These are phyloP conservation scores for Resseliella maxima DNA, from an alignment of 2,888 invertebrate genomes.

Conservation along the genomic window DNA sequence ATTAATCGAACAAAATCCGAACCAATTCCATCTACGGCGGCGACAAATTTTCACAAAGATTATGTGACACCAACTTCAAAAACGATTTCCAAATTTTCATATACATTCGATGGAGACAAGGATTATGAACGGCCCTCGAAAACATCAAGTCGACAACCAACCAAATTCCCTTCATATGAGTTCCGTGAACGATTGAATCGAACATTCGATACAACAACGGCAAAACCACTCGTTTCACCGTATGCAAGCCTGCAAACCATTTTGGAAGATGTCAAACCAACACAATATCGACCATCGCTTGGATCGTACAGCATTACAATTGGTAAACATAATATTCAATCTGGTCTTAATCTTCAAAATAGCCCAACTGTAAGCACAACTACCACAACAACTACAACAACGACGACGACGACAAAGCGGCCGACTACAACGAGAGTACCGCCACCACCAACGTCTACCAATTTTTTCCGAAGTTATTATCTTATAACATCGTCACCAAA, in stretches of 20 bases:
- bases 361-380: conserved; percentile 60
- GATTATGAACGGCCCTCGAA: conserved; percentile 54
- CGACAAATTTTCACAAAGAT: background rate
- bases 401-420: background rate
- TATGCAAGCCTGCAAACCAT: conserved; percentile 70
- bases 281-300: conserved; percentile 58
- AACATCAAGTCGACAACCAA: conserved; percentile 60
- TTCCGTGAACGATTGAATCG: conserved; percentile 66
- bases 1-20: conserved; percentile 6
- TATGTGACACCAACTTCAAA: background rate
- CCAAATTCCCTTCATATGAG: conserved; percentile 65
- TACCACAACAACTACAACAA: conserved; percentile 56
- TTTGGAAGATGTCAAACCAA: conserved; percentile 63
- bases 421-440: conserved; percentile 59
- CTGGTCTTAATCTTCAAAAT: too few species aligned
- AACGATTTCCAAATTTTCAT: conserved; percentile 54
- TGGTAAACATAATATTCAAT: conserved; percentile 15
- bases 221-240: conserved; percentile 69
- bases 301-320: conserved; percentile 57
- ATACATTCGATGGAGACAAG: conserved; percentile 24
- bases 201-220: conserved; percentile 62
- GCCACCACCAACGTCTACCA: conserved; percentile 61
- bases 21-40: background rate
- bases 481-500: conserved; percentile 62
- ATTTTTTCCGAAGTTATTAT: conserved; percentile 62